Base-by-base conservation (phyloP, 2,888 invertebrate species). In the Miltochrista miniata region DNA sequence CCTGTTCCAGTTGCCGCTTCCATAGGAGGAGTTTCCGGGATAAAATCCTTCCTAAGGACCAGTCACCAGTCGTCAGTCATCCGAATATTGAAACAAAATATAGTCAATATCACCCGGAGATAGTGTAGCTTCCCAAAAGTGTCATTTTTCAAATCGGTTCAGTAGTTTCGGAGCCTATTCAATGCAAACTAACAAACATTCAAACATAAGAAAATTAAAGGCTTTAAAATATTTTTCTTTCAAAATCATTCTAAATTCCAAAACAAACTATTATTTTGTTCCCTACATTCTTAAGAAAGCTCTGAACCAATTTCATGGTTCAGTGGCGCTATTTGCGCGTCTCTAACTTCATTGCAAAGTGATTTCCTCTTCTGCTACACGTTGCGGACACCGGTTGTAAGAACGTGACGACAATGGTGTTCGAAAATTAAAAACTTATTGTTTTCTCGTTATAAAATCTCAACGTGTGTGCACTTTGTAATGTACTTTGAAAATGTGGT, bases 261-360 rank as follows among this genome's bases (percentile, higher is more conserved):
- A 81, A 75, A 68, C 63, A 68, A 75, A 74, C 71, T 79, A 74
- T 77, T 76, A 82, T 77, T 81, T 79, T 75, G 81, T 72, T 80
- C 78, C 74, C 76, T 78, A 79, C 74, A 70, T 81, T 18, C n/a
- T 18, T 18, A 74, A 82, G 78, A 79, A 81, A 87, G 85, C 79
- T 85, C 79, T 73, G 71, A 90, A 85, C 87, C 87, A 89, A 90
- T 90, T 90, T 90, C 83, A 72, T 85, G 88, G 83, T 85, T 82
- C 84, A 87, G 69, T 80, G 87, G 83, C 83, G 83, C 78, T 84
- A 85, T 84, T 86, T 81, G 76, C 84, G 83, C 81, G 70, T 79
- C 74, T 78, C 79, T 82, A 87, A 88, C 85, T 88, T 85, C 85
- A 84, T 85, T 83, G 83, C 85, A 87, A 90, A 90, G 85, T 90